Evolutionary conservation across 2,888 invertebrate genomes (phyloP).

Genomic region (Ectemnius lituratus): DNA sequence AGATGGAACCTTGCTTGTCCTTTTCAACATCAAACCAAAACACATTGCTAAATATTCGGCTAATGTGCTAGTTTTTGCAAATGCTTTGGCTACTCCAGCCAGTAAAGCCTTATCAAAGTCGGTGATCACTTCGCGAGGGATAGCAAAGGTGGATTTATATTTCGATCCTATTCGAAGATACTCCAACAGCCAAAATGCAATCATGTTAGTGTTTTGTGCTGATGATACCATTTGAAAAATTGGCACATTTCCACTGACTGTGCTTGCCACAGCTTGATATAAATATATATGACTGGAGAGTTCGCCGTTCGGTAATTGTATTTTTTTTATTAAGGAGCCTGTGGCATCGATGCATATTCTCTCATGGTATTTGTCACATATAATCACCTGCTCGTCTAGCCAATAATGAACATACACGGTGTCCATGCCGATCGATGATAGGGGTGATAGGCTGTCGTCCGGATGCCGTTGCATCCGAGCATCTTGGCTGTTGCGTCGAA

Average conservation of each 20-base stretch:
- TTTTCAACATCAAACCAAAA: neutral
- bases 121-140: neutral
- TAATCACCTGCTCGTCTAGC: slow-evolving; percentile 4
- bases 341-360: slow-evolving; percentile 12
- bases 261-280: neutral
- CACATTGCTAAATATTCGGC: neutral
- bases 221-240: neutral
- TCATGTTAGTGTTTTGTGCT: slow-evolving; percentile 6
- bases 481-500: neutral
- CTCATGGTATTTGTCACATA: neutral
- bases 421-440: too few species aligned
- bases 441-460: too few species aligned
- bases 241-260: neutral
- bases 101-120: slow-evolving; percentile 2
- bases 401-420: slow-evolving; percentile 13
- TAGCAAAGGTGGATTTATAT: neutral
- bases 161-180: neutral
- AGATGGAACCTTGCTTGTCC: neutral
- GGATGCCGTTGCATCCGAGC: too few species aligned
- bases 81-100: neutral
- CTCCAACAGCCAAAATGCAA: slow-evolving; percentile 3
- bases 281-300: neutral
- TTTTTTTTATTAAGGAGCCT: slow-evolving; percentile 13
- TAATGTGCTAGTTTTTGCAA: neutral
- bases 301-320: slow-evolving; percentile 2